These are phyloP conservation scores for Grammomys surdaster DNA, from an alignment of 2,113 vertebrate species.

Conservation along the genomic window DNA sequence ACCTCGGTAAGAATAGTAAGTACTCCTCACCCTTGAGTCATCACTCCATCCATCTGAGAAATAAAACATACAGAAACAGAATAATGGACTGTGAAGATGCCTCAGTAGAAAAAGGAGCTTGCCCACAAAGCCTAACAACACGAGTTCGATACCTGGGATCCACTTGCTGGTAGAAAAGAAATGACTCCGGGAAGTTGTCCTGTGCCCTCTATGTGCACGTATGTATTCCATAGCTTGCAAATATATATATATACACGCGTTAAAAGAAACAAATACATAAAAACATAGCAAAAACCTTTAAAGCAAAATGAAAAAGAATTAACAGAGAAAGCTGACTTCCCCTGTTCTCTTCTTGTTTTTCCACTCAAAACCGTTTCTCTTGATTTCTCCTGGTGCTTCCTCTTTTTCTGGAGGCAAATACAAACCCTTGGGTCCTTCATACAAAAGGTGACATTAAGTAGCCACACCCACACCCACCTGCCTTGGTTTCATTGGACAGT, in stretches of 20 bases:
- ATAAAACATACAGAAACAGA: neutral
- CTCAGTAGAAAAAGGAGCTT: neutral
- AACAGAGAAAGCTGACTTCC: neutral
- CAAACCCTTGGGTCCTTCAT: neutral
- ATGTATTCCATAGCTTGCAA: neutral
- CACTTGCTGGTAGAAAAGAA: neutral
- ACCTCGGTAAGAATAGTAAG: neutral
- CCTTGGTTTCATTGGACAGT: neutral
- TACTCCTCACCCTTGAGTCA: neutral
- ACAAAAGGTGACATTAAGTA: neutral
- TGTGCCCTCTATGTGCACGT: neutral
- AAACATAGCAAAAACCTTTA: neutral
- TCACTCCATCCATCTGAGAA: neutral
- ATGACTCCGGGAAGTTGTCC: neutral
- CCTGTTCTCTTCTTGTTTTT: neutral
- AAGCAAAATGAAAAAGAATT: neutral
- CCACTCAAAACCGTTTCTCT: neutral
- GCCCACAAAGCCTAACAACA: neutral
- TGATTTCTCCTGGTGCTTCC: neutral
- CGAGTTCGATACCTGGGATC: neutral
- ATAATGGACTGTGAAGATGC: neutral
- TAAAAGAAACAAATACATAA: neutral
- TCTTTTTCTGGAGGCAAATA: conserved; percentile 20
- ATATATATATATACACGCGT: neutral
- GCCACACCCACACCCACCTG: neutral